Conservation (phyloP, 2,113 vertebrate species). For the Marmota flaviventris region DNA sequence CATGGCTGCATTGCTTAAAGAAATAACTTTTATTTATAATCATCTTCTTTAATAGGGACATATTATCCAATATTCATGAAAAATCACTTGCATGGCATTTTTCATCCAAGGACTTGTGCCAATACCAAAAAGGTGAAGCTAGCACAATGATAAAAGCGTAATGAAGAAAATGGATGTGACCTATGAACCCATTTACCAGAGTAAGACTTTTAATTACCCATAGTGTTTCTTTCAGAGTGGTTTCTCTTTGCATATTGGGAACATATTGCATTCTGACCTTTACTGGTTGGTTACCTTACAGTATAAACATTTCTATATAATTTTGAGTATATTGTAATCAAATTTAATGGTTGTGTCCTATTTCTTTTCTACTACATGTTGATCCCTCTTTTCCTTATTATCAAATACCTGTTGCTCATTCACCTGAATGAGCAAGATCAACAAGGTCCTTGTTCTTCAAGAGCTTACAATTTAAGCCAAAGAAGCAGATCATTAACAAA, state of each 20-base stretch:
- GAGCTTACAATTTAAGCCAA: neutral
- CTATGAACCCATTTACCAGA: neutral
- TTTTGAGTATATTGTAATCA: neutral
- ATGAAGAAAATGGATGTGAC: neutral
- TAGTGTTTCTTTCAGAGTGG: neutral
- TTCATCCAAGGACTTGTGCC: neutral
- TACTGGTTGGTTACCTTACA: neutral
- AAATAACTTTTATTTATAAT: neutral
- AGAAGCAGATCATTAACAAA: neutral
- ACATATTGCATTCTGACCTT: neutral
- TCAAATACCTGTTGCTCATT: neutral
- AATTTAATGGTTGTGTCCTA: neutral
- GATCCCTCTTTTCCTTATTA: neutral
- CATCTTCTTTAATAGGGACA: neutral
- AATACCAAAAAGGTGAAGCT: slow-evolving; percentile 5
- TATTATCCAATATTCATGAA: neutral
- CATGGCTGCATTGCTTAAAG: neutral
- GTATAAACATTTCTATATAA: neutral
- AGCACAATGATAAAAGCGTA: neutral
- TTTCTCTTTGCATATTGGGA: neutral
- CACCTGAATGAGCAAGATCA: neutral
- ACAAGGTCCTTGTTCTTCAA: neutral
- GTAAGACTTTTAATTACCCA: neutral
- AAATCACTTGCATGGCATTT: neutral
- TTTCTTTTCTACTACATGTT: neutral